Conservation (phyloP, 2,113 vertebrate genomes). For the Halcyon malimbica region DNA sequence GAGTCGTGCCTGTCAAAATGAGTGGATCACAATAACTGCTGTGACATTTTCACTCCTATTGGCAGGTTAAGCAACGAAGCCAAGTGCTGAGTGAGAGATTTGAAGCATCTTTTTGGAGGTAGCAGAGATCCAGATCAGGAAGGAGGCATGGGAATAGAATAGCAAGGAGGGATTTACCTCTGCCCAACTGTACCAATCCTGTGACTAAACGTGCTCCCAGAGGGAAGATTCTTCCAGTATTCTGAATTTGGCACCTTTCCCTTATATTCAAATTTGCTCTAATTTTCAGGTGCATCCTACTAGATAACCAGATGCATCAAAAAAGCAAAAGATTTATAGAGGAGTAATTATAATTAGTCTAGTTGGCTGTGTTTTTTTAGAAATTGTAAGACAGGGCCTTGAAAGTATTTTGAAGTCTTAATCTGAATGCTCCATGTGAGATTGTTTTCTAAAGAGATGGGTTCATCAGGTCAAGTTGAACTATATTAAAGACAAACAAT, state of each 20-base stretch:
- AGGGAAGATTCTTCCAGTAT: neutral
- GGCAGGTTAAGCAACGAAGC: conserved; percentile 2
- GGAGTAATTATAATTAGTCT: conserved; percentile 43
- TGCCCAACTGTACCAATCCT: neutral
- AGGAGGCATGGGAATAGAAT: neutral
- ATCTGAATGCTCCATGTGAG: conserved; percentile 33
- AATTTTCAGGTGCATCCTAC: conserved; percentile 56
- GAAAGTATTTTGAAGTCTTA: conserved; percentile 45
- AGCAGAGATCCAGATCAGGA: neutral
- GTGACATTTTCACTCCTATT: conserved; percentile 11
- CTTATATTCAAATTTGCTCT: conserved; percentile 47
- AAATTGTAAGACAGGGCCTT: neutral
- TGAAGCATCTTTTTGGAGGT: neutral
- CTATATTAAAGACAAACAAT: conserved; percentile 66
- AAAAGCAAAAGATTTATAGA: conserved; percentile 35
- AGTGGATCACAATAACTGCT: neutral
- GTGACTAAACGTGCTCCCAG: neutral
- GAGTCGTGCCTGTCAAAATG: neutral
- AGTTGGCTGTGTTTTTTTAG: neutral
- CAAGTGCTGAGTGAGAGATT: neutral
- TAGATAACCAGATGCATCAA: conserved; percentile 47
- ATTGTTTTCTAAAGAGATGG: conserved; percentile 47
- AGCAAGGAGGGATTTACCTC: neutral
- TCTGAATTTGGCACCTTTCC: conserved; percentile 51
- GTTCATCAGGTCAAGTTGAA: conserved; percentile 46